These are phyloP conservation scores for Acronicta leporina DNA, from an alignment of 2,888 invertebrate species.

Conservation along the genomic window DNA sequence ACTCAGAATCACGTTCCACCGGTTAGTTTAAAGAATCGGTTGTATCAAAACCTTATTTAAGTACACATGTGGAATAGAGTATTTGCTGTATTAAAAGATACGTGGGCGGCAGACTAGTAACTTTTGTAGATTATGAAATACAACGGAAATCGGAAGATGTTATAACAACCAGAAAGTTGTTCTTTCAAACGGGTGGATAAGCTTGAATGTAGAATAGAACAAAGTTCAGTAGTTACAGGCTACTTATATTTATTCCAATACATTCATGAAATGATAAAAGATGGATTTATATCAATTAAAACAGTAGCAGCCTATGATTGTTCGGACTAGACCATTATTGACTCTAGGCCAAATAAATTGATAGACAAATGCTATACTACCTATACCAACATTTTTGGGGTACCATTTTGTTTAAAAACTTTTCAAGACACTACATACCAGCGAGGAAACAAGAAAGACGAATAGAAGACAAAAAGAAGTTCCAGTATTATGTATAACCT, in stretches of 20 bases:
- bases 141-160: conserved; percentile 17
- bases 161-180: conserved; percentile 8
- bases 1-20: conserved; percentile 1
- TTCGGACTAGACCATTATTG: not conserved
- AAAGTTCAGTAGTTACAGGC: not conserved
- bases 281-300: conserved; percentile 1
- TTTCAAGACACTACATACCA: too few species aligned
- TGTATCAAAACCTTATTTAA: not conserved
- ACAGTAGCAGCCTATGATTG: not conserved
- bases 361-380: not conserved
- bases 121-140: conserved; percentile 8
- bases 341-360: not conserved
- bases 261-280: not conserved
- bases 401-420: too few species aligned
- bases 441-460: too few species aligned
- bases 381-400: not conserved
- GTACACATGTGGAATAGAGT: not conserved
- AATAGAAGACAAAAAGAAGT: too few species aligned
- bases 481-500: too few species aligned
- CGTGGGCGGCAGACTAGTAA: conserved; percentile 3
- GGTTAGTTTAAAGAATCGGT: not conserved
- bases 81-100: not conserved
- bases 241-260: not conserved
- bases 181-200: too few species aligned
- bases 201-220: too few species aligned